phyloP scores from a whole-genome alignment of 2,888 invertebrate species.

The Drosophila picticornis region DNA sequence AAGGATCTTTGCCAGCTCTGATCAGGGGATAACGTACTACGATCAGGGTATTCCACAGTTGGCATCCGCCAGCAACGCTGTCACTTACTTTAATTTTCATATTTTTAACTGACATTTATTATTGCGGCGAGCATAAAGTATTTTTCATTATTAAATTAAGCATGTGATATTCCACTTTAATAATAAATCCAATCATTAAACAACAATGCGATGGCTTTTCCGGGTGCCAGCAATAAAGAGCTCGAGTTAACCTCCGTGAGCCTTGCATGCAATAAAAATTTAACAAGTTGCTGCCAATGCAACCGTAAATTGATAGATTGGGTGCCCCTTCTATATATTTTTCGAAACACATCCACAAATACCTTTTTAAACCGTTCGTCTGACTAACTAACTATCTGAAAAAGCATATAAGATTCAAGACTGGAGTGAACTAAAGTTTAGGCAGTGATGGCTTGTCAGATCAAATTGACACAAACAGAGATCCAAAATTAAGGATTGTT shows the following conservation, averaged over 20 bases:
- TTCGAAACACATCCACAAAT: background rate
- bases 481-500: background rate
- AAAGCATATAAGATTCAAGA: background rate
- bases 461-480: background rate
- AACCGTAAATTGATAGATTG: conserved; percentile 5
- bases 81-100: background rate
- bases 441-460: no score
- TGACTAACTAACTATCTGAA: background rate
- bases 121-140: conserved; percentile 37
- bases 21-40: background rate
- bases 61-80: no score
- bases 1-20: background rate
- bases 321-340: background rate
- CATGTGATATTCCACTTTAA: conserved; percentile 38
- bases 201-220: conserved; percentile 13
- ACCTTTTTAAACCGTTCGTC: background rate
- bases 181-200: conserved; percentile 37
- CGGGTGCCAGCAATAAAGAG: conserved; percentile 3
- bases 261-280: conserved; percentile 17
- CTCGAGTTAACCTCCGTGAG: conserved; percentile 16
- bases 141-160: conserved; percentile 66
- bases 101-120: conserved; percentile 14
- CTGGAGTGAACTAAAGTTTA: background rate
- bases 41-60: background rate
- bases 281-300: background rate